A percentile compares a stretch with the other conserved stretches of the same genome.
phyloP scores from a whole-genome alignment of 2,113 vertebrate genomes.

The Oenanthe melanoleuca region DNA sequence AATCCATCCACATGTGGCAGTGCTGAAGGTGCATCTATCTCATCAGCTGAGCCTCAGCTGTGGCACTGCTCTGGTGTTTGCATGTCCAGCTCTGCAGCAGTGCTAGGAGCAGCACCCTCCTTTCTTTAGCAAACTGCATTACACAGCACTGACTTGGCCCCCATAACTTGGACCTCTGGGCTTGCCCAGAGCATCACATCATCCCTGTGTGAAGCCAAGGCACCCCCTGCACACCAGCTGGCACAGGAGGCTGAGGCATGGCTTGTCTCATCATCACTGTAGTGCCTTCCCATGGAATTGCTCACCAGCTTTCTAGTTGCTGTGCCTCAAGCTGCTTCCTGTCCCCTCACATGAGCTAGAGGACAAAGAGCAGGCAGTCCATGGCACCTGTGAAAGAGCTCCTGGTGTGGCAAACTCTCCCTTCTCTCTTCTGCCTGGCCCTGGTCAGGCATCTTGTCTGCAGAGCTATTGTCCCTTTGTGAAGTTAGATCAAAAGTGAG shows the following conservation, averaged over 20 bases:
- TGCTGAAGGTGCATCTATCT: background rate
- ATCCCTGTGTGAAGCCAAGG: background rate
- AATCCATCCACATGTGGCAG: fast-evolving
- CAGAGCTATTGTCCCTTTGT: background rate
- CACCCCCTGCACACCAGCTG: background rate
- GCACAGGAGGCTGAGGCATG: background rate
- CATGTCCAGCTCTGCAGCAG: background rate
- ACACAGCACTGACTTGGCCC: background rate
- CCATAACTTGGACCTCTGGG: background rate
- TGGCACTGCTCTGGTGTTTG: fast-evolving
- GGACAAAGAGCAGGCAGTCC: background rate
- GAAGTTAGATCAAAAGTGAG: background rate
- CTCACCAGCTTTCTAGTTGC: background rate
- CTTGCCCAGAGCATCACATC: background rate
- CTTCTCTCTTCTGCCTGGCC: background rate
- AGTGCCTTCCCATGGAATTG: background rate
- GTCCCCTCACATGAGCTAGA: background rate
- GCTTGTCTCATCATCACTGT: background rate
- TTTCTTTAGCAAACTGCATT: background rate
- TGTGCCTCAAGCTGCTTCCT: background rate
- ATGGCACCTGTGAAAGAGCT: background rate
- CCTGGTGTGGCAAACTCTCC: background rate
- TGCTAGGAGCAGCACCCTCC: background rate
- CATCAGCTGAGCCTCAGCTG: background rate
- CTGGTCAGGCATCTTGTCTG: background rate